These are phyloP conservation scores for Paraplagusia blochii DNA, from an alignment of 2,113 vertebrate species.

Conservation along the genomic window DNA sequence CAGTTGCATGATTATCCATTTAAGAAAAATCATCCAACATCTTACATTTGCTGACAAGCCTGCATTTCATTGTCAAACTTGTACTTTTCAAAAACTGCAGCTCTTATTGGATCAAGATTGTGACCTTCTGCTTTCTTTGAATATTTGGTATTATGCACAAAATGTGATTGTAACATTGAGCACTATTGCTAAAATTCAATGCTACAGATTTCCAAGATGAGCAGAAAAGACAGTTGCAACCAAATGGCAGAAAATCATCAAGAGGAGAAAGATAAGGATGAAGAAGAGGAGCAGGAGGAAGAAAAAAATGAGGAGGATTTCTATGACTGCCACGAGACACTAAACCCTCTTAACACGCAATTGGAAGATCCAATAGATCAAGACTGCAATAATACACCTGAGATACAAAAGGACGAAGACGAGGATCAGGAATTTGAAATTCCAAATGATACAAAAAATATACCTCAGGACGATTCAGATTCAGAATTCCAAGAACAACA, in stretches of 20 bases:
- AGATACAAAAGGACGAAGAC: conserved; percentile 4
- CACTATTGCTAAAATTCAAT: background rate
- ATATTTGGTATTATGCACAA: too few species aligned
- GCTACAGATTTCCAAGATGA: conserved; percentile 37
- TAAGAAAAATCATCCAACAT: too few species aligned
- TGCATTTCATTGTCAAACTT: too few species aligned
- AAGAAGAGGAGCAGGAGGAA: background rate
- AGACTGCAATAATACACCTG: background rate
- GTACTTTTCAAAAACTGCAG: too few species aligned
- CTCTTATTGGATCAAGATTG: too few species aligned
- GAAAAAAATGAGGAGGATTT: conserved; percentile 50
- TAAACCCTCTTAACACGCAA: conserved; percentile 9
- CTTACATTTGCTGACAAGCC: too few species aligned
- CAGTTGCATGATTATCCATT: too few species aligned
- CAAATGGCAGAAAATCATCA: background rate
- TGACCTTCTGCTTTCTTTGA: too few species aligned
- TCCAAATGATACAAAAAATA: background rate
- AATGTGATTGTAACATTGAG: too few species aligned
- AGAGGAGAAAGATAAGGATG: conserved; percentile 16
- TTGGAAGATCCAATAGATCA: background rate
- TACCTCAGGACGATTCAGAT: conserved; percentile 21
- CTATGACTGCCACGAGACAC: conserved; percentile 57
- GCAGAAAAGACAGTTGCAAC: background rate
- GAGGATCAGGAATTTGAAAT: background rate
- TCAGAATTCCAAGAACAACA: conserved; percentile 25